Evolutionary conservation across 2,113 vertebrate species (phyloP).

Genomic region (Eretmochelys imbricata): DNA sequence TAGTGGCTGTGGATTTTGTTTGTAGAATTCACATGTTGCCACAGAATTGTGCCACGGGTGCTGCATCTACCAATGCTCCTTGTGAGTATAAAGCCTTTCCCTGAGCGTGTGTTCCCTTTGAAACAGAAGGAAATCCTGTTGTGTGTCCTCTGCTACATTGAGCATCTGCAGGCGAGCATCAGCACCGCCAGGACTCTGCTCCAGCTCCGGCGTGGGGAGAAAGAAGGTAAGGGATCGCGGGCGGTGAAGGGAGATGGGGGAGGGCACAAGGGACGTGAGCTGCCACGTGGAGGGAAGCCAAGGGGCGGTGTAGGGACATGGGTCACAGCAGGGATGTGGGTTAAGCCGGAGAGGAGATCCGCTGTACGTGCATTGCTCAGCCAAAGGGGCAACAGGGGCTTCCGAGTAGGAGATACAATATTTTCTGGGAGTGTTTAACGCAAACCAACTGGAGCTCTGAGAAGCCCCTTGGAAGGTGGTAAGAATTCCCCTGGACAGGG

Average conservation of each 20-base stretch:
- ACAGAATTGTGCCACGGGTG: not conserved
- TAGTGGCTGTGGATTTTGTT: not conserved
- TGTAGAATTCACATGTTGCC: not conserved
- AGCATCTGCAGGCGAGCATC: slow-evolving; percentile 62
- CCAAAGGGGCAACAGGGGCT: not conserved
- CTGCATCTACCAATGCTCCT: not conserved
- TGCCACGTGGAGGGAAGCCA: not conserved
- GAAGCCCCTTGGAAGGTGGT: not conserved
- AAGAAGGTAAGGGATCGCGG: not conserved
- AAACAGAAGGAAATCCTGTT: slow-evolving; percentile 71
- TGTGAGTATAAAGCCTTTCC: not conserved
- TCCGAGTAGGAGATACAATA: not conserved
- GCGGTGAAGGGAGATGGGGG: not conserved
- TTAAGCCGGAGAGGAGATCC: rapidly evolving
- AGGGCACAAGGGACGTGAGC: not conserved
- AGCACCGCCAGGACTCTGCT: slow-evolving; percentile 44
- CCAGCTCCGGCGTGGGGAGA: not conserved
- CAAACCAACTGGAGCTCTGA: not conserved
- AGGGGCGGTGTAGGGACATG: not conserved
- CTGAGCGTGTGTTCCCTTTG: not conserved
- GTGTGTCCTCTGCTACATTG: slow-evolving; percentile 63
- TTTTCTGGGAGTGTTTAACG: not conserved
- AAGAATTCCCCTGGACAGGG: not conserved
- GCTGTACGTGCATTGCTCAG: not conserved
- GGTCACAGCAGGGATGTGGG: not conserved